These are phyloP conservation scores for Cydia amplana DNA, from an alignment of 1,140 invertebrate species.

Conservation along the genomic window DNA sequence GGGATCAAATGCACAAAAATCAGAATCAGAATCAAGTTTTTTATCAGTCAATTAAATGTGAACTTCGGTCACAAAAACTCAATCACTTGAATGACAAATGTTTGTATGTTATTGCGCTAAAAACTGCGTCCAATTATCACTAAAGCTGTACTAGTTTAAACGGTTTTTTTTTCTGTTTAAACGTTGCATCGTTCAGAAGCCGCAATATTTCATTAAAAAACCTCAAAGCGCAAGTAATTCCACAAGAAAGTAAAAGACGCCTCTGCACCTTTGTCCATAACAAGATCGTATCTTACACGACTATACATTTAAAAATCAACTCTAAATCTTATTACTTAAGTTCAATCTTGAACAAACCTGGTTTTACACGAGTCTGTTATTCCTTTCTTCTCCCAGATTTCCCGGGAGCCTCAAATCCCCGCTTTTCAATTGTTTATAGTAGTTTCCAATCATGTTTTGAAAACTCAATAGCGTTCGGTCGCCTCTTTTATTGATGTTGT, in stretches of 20 bases:
- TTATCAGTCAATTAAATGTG: too few relatives aligned
- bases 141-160: too few relatives aligned
- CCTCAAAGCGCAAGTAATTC: slow-evolving; percentile 10
- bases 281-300: not conserved
- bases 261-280: not conserved
- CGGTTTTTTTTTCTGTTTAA: too few relatives aligned
- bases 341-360: not conserved
- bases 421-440: slow-evolving; percentile 24
- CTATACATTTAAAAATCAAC: not conserved
- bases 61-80: too few relatives aligned
- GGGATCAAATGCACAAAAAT: too few relatives aligned
- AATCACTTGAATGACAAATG: too few relatives aligned
- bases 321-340: not conserved
- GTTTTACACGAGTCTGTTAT: not conserved
- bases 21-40: too few relatives aligned
- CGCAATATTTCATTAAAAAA: not conserved
- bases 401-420: slow-evolving; percentile 18
- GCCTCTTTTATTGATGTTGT: slow-evolving; percentile 13
- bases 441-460: slow-evolving; percentile 20
- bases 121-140: too few relatives aligned
- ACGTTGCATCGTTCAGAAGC: too few relatives aligned
- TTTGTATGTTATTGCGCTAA: too few relatives aligned
- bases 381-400: not conserved
- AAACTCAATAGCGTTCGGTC: slow-evolving; percentile 14
- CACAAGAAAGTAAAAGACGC: not conserved